These are phyloP conservation scores for Leucophenga montana DNA, from an alignment of 2,888 invertebrate genomes.

Conservation along the genomic window DNA sequence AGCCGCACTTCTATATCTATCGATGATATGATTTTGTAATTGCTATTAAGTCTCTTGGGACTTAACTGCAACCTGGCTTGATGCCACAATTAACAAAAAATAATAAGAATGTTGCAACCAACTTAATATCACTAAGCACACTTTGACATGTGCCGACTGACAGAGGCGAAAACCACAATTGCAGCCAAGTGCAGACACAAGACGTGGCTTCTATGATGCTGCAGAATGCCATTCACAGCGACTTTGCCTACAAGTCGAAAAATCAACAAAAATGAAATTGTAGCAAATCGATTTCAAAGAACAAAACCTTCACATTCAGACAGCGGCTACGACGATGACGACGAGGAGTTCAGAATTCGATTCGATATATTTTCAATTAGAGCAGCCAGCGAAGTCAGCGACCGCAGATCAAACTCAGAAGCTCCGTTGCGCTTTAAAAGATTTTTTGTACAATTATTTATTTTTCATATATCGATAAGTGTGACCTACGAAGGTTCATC, in stretches of 20 bases:
- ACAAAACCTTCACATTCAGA: conserved; percentile 21
- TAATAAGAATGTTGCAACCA: conserved; percentile 23
- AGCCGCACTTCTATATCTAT: too few species aligned
- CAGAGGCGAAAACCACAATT: conserved; percentile 43
- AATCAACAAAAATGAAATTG: conserved; percentile 64
- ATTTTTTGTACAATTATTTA: conserved; percentile 2
- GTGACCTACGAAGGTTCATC: conserved; percentile 15
- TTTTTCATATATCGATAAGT: conserved; percentile 23
- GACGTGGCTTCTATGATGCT: conserved; percentile 43
- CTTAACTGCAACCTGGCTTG: conserved; percentile 20
- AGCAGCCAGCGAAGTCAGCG: conserved; percentile 25
- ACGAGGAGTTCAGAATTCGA: conserved; percentile 9
- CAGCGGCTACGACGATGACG: neutral
- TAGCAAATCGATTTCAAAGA: conserved; percentile 58
- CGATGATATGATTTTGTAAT: too few species aligned
- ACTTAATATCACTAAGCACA: conserved; percentile 9
- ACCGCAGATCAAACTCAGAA: conserved; percentile 31
- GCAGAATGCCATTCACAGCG: neutral
- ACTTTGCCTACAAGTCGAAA: conserved; percentile 43
- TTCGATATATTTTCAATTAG: conserved; percentile 56
- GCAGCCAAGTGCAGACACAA: conserved; percentile 53
- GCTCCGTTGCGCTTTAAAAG: neutral
- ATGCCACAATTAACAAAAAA: conserved; percentile 18
- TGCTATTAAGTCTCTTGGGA: neutral
- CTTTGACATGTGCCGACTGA: conserved; percentile 58